Evolutionary conservation across 2,113 vertebrate genomes (phyloP), one percentile per base, ranked within the genome.

Genomic region (Crypturellus undulatus): DNA sequence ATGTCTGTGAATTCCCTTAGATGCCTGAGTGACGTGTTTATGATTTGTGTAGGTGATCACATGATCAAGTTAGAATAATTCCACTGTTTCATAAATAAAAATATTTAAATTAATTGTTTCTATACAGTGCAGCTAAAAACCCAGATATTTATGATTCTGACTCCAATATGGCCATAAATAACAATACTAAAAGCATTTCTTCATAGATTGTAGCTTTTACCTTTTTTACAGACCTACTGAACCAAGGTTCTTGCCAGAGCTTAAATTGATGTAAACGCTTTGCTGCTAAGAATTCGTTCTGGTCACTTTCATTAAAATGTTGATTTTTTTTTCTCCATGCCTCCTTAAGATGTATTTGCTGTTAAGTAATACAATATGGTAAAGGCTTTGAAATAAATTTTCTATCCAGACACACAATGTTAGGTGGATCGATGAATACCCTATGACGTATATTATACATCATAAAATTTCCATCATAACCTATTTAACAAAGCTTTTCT

Each of bases 221-320:
- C 24, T 92, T 86, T 94, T 59, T 77, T 63, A 79, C 65, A 93
- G 52, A 93, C 64, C 58, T 96, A 17, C 34, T 92, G 82, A 96
- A 40, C 42, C 38, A 84, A 94, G 42, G 83, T 96, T 91, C 89
- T 97, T 97, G 85, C 81, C 73, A 95, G 79, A 89, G 70, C 69
- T 98, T 89, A 97, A 97, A 95, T 80, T 95, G 85, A 95, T 96
- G 49, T 96, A 96, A 97, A 97, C 3, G 93, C 95, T 97, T 97
- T 97, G 88, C 97, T 97, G 95, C 96, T 97, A 95, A 97, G 94
- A 96, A 98, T 98, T 98, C 64, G 97, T 97, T 95, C 97, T 98
- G 98, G 98, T 98, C 97, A 96, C 89, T 97, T 97, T 95, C 95
- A 97, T 98, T 97, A 98, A 96, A 97, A 96, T 89, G 84, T 87